A percentile compares a stretch with the other conserved stretches of the same genome.
phyloP scores from a whole-genome alignment of 2,888 invertebrate genomes.

The Rhagophthalmus giganteus region DNA sequence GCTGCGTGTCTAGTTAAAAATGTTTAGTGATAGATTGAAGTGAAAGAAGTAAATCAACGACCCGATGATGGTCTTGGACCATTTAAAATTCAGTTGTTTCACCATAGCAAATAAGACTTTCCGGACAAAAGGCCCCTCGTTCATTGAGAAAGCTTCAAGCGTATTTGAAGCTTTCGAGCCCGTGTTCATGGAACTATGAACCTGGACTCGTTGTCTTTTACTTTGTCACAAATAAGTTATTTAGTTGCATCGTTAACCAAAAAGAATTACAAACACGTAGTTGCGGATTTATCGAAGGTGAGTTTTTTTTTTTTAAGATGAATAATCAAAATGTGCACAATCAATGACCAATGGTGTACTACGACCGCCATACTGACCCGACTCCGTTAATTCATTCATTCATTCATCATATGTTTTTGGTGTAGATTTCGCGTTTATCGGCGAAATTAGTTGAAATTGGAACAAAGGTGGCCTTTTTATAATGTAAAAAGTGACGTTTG shows the following conservation, averaged over 20 bases:
- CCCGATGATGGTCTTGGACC: constrained; percentile 58
- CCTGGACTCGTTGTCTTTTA: constrained; percentile 98
- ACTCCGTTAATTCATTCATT: constrained; percentile 23
- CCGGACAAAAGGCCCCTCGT: constrained; percentile 67
- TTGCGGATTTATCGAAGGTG: constrained; percentile 88
- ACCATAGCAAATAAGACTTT: constrained; percentile 53
- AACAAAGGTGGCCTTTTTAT: constrained; percentile 52
- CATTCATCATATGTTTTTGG: constrained; percentile 22
- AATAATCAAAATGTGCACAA: too few species aligned
- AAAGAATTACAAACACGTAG: constrained; percentile 91
- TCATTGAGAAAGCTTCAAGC: constrained; percentile 89
- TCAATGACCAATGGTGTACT: constrained; percentile 11
- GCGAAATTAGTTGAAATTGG: constrained; percentile 38
- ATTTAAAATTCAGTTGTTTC: constrained; percentile 53
- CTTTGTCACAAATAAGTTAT: constrained; percentile 98
- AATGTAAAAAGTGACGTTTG: constrained; percentile 12
- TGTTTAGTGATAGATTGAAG: constrained; percentile 25
- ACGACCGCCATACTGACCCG: constrained; percentile 26
- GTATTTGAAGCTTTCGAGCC: constrained; percentile 93
- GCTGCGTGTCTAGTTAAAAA: constrained; percentile 22
- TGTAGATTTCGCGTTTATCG: constrained; percentile 38
- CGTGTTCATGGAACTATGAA: constrained; percentile 90
- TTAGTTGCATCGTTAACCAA: constrained; percentile 94
- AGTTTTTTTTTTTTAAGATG: constrained; percentile 57
- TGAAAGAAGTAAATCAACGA: constrained; percentile 40